A percentile compares a stretch with the other conserved stretches of the same genome.
phyloP scores from a whole-genome alignment of 2,797 vertebrate species.

The Uromys caudimaculatus region DNA sequence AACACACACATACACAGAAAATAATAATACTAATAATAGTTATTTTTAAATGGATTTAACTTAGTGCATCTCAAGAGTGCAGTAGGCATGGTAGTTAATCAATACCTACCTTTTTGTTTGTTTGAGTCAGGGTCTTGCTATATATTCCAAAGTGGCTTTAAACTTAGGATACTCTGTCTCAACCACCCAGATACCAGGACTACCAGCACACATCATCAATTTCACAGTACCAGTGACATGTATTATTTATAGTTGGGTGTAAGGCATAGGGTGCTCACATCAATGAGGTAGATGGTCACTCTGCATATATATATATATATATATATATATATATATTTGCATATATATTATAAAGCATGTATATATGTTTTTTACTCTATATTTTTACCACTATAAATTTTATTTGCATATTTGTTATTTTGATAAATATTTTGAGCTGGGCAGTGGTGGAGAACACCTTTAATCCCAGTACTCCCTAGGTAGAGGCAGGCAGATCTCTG shows the following conservation, averaged over 20 bases:
- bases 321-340: background rate
- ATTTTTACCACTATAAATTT: background rate
- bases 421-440: background rate
- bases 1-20: background rate
- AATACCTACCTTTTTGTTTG: background rate
- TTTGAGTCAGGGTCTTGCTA: background rate
- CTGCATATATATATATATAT: background rate
- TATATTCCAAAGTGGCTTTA: background rate
- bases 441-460: background rate
- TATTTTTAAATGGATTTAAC: background rate
- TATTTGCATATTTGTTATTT: background rate
- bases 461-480: too few species aligned
- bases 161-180: background rate
- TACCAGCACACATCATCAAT: background rate
- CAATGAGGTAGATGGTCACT: background rate
- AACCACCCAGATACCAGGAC: background rate
- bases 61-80: background rate
- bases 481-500: too few species aligned
- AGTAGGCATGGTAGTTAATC: background rate
- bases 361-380: background rate
- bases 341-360: background rate
- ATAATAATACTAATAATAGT: background rate
- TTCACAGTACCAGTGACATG: background rate
- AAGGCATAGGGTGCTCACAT: background rate
- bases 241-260: background rate